phyloP scores from a whole-genome alignment of 2,113 vertebrate genomes.

The Ageneiosus marmoratus region DNA sequence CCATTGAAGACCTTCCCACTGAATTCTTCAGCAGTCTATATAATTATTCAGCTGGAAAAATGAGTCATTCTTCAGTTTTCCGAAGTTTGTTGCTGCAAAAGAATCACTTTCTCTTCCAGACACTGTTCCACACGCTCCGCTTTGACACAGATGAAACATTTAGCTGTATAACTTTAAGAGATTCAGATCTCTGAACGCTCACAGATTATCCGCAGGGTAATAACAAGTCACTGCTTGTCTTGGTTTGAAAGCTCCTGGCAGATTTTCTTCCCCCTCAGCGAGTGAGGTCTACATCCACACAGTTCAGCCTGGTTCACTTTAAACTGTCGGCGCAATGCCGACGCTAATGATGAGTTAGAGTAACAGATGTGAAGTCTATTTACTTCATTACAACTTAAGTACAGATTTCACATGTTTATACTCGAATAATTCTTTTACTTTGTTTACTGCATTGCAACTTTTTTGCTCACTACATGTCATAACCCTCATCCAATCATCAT shows the following conservation, averaged over 20 bases:
- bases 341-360: not conserved
- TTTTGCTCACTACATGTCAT: not conserved
- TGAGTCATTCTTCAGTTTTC: not conserved
- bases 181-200: conserved; percentile 27
- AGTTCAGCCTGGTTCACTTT: not conserved
- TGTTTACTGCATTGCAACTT: not conserved
- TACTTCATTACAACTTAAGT: not conserved
- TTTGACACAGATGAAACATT: conserved; percentile 23
- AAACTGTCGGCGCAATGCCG: not conserved
- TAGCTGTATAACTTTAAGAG: conserved; percentile 24
- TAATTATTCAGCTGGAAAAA: conserved; percentile 22
- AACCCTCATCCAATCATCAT: too few relatives aligned
- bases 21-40: not conserved
- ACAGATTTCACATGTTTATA: not conserved
- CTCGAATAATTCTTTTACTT: not conserved
- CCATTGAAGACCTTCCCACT: not conserved
- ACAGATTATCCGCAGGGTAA: conserved; percentile 39
- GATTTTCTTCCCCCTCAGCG: not conserved
- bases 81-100: not conserved
- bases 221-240: conserved; percentile 46
- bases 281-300: not conserved
- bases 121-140: too few relatives aligned
- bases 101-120: conserved; percentile 3
- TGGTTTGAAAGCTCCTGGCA: conserved; percentile 21
- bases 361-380: not conserved